phyloP scores from a whole-genome alignment of 1,140 invertebrate species.

The Cotesia typhae region DNA sequence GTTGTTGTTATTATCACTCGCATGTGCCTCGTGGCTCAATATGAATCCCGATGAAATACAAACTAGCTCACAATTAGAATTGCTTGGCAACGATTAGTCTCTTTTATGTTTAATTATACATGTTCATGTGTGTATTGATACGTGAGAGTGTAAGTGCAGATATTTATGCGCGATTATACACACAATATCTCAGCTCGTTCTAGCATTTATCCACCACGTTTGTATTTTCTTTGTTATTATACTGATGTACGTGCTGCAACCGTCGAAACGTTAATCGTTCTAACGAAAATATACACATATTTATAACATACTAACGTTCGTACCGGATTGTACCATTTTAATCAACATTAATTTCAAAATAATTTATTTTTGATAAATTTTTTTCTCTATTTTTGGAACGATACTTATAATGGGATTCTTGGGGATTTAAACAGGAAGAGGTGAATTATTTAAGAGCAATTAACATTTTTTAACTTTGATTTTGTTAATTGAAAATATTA shows the following conservation, averaged over 20 bases:
- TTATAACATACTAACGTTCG: slow-evolving; percentile 16
- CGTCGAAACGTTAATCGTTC: slow-evolving; percentile 32
- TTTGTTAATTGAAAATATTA: too few species aligned
- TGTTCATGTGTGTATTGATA: neutral
- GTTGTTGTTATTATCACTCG: slow-evolving; percentile 30
- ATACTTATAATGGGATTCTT: too few species aligned
- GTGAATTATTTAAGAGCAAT: too few species aligned
- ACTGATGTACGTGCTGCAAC: slow-evolving; percentile 25
- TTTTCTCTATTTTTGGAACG: neutral
- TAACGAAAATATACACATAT: slow-evolving; percentile 30
- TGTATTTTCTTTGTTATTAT: slow-evolving; percentile 36
- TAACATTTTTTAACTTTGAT: too few species aligned
- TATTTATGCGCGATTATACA: neutral
- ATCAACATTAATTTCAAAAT: neutral
- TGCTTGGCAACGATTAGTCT: slow-evolving; percentile 24
- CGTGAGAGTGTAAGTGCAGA: neutral
- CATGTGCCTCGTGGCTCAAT: slow-evolving; percentile 28
- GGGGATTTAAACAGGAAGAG: too few species aligned
- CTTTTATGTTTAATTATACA: neutral
- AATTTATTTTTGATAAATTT: neutral
- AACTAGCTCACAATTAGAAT: slow-evolving; percentile 26
- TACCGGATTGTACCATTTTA: slow-evolving; percentile 27
- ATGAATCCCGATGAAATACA: slow-evolving; percentile 31
- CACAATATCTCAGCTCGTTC: neutral
- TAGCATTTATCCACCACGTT: slow-evolving; percentile 11